Evolutionary conservation across 2,888 invertebrate genomes (phyloP).

Genomic region (Monochamus alternatus): DNA sequence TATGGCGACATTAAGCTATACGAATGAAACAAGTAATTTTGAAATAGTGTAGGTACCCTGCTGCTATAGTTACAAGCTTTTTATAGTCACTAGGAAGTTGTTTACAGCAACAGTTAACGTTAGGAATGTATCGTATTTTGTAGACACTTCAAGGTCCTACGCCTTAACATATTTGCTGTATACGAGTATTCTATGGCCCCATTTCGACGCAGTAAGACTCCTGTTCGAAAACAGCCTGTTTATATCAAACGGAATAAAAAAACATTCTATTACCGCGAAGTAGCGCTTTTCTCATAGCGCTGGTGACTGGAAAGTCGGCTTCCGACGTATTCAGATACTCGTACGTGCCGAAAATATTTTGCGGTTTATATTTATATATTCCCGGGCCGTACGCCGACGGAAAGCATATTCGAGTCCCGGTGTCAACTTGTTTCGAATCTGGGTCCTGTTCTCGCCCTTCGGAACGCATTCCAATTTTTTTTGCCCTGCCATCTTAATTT

Average conservation of each 20-base stretch:
- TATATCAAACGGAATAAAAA: constrained; percentile 1
- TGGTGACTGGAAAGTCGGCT: constrained; percentile 16
- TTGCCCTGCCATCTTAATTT: neutral
- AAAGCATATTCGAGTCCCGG: constrained; percentile 32
- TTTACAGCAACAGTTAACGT: too few species aligned
- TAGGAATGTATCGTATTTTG: too few species aligned
- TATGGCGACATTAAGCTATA: too few species aligned
- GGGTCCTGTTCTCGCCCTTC: constrained; percentile 5
- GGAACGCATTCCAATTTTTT: constrained; percentile 13
- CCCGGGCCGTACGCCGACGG: constrained; percentile 4
- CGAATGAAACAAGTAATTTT: too few species aligned
- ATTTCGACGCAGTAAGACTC: neutral
- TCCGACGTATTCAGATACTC: constrained; percentile 14
- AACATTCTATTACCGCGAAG: neutral
- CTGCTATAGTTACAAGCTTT: too few species aligned
- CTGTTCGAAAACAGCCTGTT: neutral
- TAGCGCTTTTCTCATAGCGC: neutral
- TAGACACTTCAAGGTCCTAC: too few species aligned
- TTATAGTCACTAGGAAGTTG: too few species aligned
- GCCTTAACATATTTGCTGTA: too few species aligned
- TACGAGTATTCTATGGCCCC: neutral
- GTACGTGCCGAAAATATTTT: constrained; percentile 32
- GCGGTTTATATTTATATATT: constrained; percentile 28
- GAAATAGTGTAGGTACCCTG: too few species aligned
- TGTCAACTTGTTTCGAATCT: constrained; percentile 35